Conservation (phyloP, 2,888 invertebrate species). For the Sarcophaga rosellei region DNA sequence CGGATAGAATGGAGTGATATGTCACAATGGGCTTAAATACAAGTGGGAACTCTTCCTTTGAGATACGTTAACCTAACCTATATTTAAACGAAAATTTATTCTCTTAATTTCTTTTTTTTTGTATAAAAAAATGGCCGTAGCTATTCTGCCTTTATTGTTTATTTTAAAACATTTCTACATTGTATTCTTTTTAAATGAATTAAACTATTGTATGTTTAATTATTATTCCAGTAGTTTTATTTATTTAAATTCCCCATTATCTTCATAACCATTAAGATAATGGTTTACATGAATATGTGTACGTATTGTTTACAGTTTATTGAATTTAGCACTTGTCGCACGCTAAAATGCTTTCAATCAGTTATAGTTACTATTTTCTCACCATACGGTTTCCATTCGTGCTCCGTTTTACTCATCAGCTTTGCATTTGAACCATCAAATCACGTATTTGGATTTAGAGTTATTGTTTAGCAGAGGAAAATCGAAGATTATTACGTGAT, state of each 20-base stretch:
- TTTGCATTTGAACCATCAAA: neutral
- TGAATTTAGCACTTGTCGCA: slow-evolving; percentile 1
- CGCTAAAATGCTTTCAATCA: neutral
- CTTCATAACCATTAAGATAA: neutral
- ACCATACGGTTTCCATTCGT: too few species aligned
- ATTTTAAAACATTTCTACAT: neutral
- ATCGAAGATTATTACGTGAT: slow-evolving; percentile 44
- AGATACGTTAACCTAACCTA: too few species aligned
- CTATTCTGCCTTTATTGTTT: neutral
- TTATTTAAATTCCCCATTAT: too few species aligned
- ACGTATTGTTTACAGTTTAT: neutral
- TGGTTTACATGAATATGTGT: neutral
- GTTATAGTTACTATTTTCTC: neutral
- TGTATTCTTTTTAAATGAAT: neutral
- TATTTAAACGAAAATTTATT: too few species aligned
- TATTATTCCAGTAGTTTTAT: neutral
- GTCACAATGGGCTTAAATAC: too few species aligned
- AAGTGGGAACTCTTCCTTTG: too few species aligned
- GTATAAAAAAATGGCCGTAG: too few species aligned
- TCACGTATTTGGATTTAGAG: neutral
- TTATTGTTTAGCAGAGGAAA: slow-evolving; percentile 12
- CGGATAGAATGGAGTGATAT: too few species aligned
- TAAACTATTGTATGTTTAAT: neutral
- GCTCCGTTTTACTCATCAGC: neutral
- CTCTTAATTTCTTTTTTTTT: too few species aligned